Base-by-base conservation (phyloP, 1,140 invertebrate genomes). In the Ceratina japonica region DNA sequence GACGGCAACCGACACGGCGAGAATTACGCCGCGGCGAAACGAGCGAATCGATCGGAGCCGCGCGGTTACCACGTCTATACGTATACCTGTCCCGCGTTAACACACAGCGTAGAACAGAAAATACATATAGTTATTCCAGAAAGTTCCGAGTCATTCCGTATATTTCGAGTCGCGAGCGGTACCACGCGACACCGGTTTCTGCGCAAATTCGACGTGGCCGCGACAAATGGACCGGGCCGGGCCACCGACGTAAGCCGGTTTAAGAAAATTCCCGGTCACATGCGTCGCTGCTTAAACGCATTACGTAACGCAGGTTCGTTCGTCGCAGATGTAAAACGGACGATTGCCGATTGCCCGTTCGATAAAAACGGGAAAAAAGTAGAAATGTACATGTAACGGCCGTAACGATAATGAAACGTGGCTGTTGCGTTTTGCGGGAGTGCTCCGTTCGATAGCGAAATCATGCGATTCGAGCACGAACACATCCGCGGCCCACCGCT, bases 261-360 rank as follows among this genome's bases (percentile, higher is more conserved):
- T 44, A 44, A 51, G 66, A 64, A 65, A 74, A 80, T 79, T 58
- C 37, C 37, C 7, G 58, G 52, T 84, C 72, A 80, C 72, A 79
- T 75, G 81, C 77, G 51, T 31, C 8, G 16, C 66, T 59, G 44
- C 20, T 54, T 27, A 20, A 22, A 4, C 4, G 3, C 18, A 49
- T 84, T 84, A 84, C 64, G 73, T 84, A 84, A 84, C 37, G n/a
- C 31, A n/a, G 52, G 37, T 64, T 74, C 62, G 62, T 66, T 20
- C 10, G 56, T 37, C 71, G 44, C n/a, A 52, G n/a, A 52, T 62
- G 76, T 73, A 64, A 49, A 74, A 65, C 4, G 24, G 44, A 79
- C 63, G 64, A 83, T 80, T 49, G 13, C 52, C 59, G 49, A 58
- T 52, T 24, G 10, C 8, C 49, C 4, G 20, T n/a, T 58, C 27